phyloP scores from a whole-genome alignment of 2,797 vertebrate genomes.

The Dicrostonyx torquatus region DNA sequence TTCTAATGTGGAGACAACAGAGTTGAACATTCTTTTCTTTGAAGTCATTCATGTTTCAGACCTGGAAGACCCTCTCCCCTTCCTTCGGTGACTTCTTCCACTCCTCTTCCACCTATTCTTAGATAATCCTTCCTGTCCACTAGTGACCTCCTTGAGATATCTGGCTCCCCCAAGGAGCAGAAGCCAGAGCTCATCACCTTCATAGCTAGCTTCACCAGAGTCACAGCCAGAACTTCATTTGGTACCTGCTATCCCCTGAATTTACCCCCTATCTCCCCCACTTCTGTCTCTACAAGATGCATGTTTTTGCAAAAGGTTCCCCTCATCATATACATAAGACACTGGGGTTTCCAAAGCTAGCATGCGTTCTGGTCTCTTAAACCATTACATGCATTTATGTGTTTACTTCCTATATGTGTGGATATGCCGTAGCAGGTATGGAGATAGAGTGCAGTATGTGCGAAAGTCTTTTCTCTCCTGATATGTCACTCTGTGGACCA shows the following conservation, averaged over 20 bases:
- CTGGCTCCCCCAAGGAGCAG: neutral
- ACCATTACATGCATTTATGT: neutral
- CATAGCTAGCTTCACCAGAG: fast-evolving
- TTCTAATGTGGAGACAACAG: neutral
- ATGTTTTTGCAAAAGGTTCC: no score
- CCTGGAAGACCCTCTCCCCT: neutral
- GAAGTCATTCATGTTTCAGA: neutral
- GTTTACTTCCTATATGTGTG: neutral
- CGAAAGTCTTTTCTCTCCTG: neutral
- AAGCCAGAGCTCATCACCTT: neutral
- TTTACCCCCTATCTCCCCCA: no score
- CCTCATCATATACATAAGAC: neutral
- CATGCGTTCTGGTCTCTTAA: neutral
- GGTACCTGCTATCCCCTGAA: neutral
- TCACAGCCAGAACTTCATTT: neutral
- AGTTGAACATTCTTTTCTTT: neutral
- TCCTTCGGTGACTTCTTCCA: neutral
- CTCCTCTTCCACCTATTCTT: neutral
- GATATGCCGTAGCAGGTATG: neutral
- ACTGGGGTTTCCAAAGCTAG: neutral
- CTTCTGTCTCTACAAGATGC: neutral
- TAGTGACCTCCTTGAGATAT: neutral
- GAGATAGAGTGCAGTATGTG: neutral
- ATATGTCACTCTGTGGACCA: neutral
- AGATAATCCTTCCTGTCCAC: neutral